Evolutionary conservation across 2,888 invertebrate species (phyloP), one percentile per base, ranked within the genome.

Genomic region (Pseudococcus longispinus): DNA sequence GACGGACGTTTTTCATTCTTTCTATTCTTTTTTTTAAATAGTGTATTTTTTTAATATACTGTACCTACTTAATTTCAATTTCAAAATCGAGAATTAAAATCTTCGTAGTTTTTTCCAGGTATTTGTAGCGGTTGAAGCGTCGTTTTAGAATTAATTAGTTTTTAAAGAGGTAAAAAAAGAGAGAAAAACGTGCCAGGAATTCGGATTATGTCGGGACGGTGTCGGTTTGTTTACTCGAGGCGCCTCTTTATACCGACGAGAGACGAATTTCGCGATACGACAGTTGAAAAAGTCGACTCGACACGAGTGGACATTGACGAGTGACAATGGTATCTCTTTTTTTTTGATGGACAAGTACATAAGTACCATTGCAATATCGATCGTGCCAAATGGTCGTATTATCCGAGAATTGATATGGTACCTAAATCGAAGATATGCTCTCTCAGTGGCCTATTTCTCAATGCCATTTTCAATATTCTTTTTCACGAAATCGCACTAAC

Each of bases 1-100:
- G 55, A 84, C 46, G 84, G 84, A 84, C 84, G 84, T 84, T 84
- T 84, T 51, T 84, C 84, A 84, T 84, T 84, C 51, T 55, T 11
- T 55, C 44, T 82, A 37, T 42, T 83, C 4, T 60, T 70, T 70
- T 70, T 70, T 51, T 44, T 29, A 37, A 37, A 37, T 37, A 37
- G 37, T 37, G 37, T 37, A 37, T 42, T 80, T 65, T 65, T 26
- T 65, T 26, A 11, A 65, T 18, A 70, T 70, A 13, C n/a, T n/a
- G n/a, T n/a, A n/a, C n/a, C n/a, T n/a, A n/a, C 60, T 60, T 60
- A 70, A 70, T 70, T 70, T 70, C 70, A 70, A 70, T 70, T 70
- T 70, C 29, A 26, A 29, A 70, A 70, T 70, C 70, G 29, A 70
- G 70, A 70, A 70, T 70, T 70, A 70, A 70, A 29, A 70, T 70